Evolutionary conservation across 2,797 vertebrate genomes (phyloP).

Genomic region (Nannoperca australis): DNA sequence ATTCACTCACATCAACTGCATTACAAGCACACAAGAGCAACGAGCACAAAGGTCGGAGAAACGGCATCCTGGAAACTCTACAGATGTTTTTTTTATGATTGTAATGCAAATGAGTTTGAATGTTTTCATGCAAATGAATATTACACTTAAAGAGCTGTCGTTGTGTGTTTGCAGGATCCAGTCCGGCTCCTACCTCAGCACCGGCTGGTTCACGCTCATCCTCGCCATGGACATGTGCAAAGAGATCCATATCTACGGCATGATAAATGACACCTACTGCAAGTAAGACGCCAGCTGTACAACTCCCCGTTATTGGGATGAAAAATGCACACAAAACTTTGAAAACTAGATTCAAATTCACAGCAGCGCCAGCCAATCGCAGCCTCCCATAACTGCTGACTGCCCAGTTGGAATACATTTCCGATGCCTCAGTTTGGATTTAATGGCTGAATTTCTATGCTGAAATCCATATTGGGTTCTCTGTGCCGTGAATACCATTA

Average conservation of each 20-base stretch:
- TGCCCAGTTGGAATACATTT: conserved; percentile 57
- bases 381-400: conserved; percentile 27
- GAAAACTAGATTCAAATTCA: conserved; percentile 58
- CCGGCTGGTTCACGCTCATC: conserved; percentile 98
- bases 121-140: conserved; percentile 20
- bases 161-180: conserved; percentile 90
- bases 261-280: conserved; percentile 99
- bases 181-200: conserved; percentile 98
- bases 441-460: conserved; percentile 70
- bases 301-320: conserved; percentile 3
- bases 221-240: conserved; percentile 99
- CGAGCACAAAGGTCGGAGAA: conserved; percentile 41
- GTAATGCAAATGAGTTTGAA: conserved; percentile 11
- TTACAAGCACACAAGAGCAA: conserved; percentile 24
- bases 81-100: conserved; percentile 20
- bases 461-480: conserved; percentile 68
- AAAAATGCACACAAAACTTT: conserved; percentile 47
- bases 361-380: conserved; percentile 31
- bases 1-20: conserved; percentile 27
- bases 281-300: conserved; percentile 88
- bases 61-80: not conserved
- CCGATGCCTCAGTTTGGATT: conserved; percentile 54
- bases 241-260: conserved; percentile 96
- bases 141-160: conserved; percentile 20
- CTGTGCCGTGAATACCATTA: conserved; percentile 67